Percentiles rank a stretch among this genome's conserved stretches.
These are phyloP conservation scores for Parotia lawesii DNA, from an alignment of 2,113 vertebrate species.

Conservation along the genomic window DNA sequence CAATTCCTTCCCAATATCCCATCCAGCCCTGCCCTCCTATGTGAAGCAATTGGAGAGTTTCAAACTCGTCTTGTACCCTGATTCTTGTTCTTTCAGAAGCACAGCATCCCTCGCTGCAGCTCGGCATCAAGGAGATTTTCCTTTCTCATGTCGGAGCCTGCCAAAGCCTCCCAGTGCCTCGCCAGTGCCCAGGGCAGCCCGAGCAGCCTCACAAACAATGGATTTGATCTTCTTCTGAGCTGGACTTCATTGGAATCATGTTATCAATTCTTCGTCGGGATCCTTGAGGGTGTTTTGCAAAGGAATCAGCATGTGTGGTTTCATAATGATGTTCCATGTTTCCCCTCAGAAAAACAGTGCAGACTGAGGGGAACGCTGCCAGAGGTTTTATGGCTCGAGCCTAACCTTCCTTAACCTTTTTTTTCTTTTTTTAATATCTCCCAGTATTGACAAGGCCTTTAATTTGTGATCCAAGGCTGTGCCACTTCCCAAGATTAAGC, in stretches of 20 bases:
- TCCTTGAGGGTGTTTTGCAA: neutral
- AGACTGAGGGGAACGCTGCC: neutral
- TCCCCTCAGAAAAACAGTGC: neutral
- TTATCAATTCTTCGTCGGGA: neutral
- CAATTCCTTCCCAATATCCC: neutral
- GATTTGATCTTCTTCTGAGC: neutral
- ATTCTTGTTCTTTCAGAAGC: neutral
- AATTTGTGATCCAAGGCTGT: neutral
- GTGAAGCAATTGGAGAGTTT: neutral
- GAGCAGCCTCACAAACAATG: neutral
- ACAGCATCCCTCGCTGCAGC: neutral
- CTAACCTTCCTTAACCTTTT: neutral
- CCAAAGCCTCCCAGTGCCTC: neutral
- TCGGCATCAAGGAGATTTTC: neutral
- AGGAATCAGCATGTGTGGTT: neutral
- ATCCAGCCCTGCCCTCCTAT: rapidly evolving
- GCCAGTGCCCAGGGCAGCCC: neutral
- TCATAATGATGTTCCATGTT: neutral
- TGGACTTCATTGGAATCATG: neutral
- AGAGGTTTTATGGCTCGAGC: neutral
- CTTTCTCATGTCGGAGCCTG: neutral
- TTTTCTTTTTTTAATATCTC: neutral
- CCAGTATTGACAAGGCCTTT: neutral
- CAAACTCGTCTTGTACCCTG: neutral
- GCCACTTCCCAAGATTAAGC: neutral